Percentiles rank a stretch among this genome's conserved stretches.
phyloP scores from a whole-genome alignment of 2,113 vertebrate species.

The Microcebus lehilahytsara region DNA sequence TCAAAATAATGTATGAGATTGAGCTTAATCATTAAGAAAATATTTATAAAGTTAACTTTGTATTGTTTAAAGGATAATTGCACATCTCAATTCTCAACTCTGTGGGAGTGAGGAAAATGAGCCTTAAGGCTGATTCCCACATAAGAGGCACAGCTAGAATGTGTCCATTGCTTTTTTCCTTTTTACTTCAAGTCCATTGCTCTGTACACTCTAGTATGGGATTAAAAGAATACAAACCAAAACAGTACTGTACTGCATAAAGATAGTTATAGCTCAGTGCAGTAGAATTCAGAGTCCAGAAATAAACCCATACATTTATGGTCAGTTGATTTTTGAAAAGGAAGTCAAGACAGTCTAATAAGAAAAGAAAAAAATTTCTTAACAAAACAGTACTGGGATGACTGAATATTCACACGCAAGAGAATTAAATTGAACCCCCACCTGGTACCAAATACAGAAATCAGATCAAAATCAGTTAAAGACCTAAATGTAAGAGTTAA shows the following conservation, averaged over 20 bases:
- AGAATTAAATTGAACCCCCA: not conserved
- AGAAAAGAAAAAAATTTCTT: not conserved
- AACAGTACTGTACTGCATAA: not conserved
- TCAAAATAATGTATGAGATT: slow-evolving; percentile 16
- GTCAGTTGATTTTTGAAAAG: not conserved
- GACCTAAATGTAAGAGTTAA: not conserved
- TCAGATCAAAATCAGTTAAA: not conserved
- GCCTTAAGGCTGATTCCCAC: not conserved
- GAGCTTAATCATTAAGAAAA: not conserved
- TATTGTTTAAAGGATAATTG: slow-evolving; percentile 21
- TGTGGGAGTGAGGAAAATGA: not conserved
- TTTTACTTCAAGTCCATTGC: not conserved
- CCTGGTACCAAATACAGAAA: not conserved
- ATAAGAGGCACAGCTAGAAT: not conserved
- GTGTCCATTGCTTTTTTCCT: not conserved
- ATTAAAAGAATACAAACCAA: not conserved
- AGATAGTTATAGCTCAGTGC: not conserved
- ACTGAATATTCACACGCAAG: not conserved
- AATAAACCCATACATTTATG: not conserved
- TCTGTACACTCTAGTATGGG: not conserved
- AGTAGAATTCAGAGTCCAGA: not conserved
- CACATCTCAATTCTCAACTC: not conserved
- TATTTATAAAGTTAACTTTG: not conserved
- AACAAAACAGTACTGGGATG: not conserved
- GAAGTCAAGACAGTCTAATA: not conserved